phyloP scores from a whole-genome alignment of 2,113 vertebrate genomes.

The Piprites chloris region DNA sequence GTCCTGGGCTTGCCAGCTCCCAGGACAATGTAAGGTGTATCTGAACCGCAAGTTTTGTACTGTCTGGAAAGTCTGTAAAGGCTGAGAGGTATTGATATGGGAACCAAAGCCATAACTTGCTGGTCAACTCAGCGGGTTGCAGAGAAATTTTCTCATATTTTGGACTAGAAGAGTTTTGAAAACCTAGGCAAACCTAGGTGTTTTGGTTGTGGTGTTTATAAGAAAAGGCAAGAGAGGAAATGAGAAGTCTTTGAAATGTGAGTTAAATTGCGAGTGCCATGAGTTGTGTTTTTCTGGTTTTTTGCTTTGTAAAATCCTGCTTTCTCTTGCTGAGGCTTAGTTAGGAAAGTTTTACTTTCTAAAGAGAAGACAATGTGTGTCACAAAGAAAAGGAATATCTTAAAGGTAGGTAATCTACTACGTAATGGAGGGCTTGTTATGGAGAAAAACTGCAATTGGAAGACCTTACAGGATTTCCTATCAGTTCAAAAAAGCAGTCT shows the following conservation, averaged over 20 bases:
- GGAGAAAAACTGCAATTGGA: not conserved
- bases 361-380: not conserved
- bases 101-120: not conserved
- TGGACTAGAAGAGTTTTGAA: not conserved
- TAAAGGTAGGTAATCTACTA: not conserved
- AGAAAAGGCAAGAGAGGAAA: constrained; percentile 26
- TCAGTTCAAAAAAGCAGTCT: not conserved
- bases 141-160: not conserved
- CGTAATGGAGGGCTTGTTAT: constrained; percentile 7
- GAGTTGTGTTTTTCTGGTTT: not conserved
- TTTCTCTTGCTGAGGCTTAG: not conserved
- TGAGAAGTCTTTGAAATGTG: constrained; percentile 37
- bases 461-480: not conserved
- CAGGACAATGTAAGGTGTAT: not conserved
- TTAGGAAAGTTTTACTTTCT: constrained; percentile 48
- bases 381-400: constrained; percentile 1
- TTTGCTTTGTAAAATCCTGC: not conserved
- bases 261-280: not conserved
- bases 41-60: not conserved
- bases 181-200: constrained; percentile 37
- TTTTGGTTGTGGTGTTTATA: constrained; percentile 35
- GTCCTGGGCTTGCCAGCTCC: not conserved
- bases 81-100: not conserved
- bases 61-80: not conserved
- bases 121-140: not conserved